A percentile compares a stretch with the other conserved stretches of the same genome.
These are phyloP conservation scores for Cepphus grylle DNA, from an alignment of 2,113 vertebrate species.

Conservation along the genomic window DNA sequence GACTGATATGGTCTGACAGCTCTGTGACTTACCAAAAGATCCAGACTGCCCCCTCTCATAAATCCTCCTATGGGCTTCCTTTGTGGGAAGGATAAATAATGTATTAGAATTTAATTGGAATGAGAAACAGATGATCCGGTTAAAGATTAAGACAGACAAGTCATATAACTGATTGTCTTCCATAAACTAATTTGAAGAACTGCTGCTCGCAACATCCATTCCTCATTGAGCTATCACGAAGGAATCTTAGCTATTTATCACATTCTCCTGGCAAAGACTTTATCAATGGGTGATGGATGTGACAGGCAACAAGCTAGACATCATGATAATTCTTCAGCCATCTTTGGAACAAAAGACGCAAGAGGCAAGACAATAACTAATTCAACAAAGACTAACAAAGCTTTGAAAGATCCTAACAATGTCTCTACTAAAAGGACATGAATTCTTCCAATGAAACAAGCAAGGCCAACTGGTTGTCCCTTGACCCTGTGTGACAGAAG, in stretches of 20 bases:
- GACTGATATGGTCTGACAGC: not conserved
- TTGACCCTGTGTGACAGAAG: not conserved
- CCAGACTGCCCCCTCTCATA: not conserved
- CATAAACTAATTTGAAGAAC: not conserved
- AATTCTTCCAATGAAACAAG: slow-evolving; percentile 6
- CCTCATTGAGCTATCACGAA: slow-evolving; percentile 6
- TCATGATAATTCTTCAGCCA: not conserved
- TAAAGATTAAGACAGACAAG: not conserved
- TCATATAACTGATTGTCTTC: not conserved
- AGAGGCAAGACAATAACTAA: not conserved
- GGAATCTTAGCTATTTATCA: slow-evolving; percentile 13
- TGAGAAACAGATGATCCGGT: not conserved
- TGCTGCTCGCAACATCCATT: not conserved
- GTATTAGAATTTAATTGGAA: not conserved
- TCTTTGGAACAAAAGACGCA: not conserved
- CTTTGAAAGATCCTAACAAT: slow-evolving; percentile 5
- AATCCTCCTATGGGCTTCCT: not conserved
- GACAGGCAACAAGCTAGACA: not conserved
- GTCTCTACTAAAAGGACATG: not conserved
- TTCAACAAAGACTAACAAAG: slow-evolving; percentile 27
- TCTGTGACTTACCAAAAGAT: not conserved
- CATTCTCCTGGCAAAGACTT: not conserved
- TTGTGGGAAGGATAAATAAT: not conserved
- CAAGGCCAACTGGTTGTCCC: slow-evolving; percentile 5
- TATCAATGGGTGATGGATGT: not conserved